Base-by-base conservation (phyloP, 2,888 invertebrate species). In the Cephus spinipes region DNA sequence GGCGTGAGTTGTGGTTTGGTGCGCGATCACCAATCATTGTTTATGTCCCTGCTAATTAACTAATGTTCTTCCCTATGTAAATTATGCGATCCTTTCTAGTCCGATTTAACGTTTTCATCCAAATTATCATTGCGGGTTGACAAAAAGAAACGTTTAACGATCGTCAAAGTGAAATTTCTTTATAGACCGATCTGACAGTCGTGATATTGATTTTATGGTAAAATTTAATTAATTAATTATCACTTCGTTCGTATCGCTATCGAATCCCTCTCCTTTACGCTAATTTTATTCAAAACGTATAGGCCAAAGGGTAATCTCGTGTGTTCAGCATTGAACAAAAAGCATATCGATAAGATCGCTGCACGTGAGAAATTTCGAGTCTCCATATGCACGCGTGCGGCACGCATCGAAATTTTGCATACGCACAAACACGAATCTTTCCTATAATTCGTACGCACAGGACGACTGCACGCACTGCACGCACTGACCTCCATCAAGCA, bases 31-130 rank as follows among this genome's bases (percentile, higher is more conserved):
- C 91, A 91, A 91, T 91, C 91, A 91, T 90, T 88, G 88, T 89
- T 88, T 89, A 89, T 79, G 89, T 89, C 88, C 84, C 81, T 78
- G 87, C 85, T 90, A 91, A 91, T 91, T 91, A 91, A 91, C 91
- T 90, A 91, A 91, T 91, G 91, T 90, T 91, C 90, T 91, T 90
- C 89, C 86, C 86, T 88, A 87, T 88, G 90, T 87, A 89, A 90
- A 90, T 90, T 87, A 87, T 77, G 82, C 83, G 80, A 76, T 73
- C 79, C 79, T 79, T 82, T 82, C 81, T 40, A 80, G 84, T 84
- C 77, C 81, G 69, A 69, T 15, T 69, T 32, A 32, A 32, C 69
- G 15, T 69, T 69, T 11, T 11, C 0, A 71, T 71, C 71, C 15
- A n/a, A 15, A 15, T n/a, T 0, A 11, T 71, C n/a, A 40, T 40